A percentile compares a stretch with the other conserved stretches of the same genome.
Conservation (phyloP, 2,888 invertebrate genomes). For the Leucophora obtusa region DNA sequence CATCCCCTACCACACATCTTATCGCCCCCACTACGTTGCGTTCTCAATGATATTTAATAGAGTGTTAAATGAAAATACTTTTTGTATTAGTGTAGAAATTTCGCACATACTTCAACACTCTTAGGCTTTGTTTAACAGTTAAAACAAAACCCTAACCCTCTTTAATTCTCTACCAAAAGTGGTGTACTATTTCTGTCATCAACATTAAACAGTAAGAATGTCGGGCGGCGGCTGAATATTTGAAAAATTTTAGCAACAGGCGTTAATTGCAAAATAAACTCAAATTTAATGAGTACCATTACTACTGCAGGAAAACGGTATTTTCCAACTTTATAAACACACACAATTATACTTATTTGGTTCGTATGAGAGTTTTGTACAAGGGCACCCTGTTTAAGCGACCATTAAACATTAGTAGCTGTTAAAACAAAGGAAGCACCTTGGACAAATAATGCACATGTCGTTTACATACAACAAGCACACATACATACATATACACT, state of each 20-base stretch:
- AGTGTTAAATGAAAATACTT: constrained; percentile 68
- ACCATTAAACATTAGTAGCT: constrained; percentile 40
- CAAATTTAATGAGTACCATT: constrained; percentile 70
- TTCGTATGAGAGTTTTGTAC: background rate
- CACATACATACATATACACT: constrained; percentile 6
- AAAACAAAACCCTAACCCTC: constrained; percentile 2
- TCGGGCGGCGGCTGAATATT: constrained; percentile 35
- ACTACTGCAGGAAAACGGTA: background rate
- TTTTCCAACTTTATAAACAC: constrained; percentile 2
- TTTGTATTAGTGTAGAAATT: constrained; percentile 65
- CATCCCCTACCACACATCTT: constrained; percentile 16
- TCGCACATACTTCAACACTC: constrained; percentile 67
- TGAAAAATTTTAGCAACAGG: constrained; percentile 72
- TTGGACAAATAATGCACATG: constrained; percentile 71
- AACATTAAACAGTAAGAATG: constrained; percentile 71
- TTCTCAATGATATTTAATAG: constrained; percentile 63
- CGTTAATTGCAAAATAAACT: constrained; percentile 79
- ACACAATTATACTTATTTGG: constrained; percentile 56
- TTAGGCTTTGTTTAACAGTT: constrained; percentile 39
- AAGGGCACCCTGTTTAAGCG: constrained; percentile 37
- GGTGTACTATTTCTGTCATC: constrained; percentile 68
- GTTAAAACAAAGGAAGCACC: constrained; percentile 70
- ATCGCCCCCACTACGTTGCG: constrained; percentile 21
- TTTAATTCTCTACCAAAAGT: constrained; percentile 2
- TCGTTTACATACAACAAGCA: constrained; percentile 30